Conservation (phyloP, 2,888 invertebrate species). For the Acrocera orbiculus region DNA sequence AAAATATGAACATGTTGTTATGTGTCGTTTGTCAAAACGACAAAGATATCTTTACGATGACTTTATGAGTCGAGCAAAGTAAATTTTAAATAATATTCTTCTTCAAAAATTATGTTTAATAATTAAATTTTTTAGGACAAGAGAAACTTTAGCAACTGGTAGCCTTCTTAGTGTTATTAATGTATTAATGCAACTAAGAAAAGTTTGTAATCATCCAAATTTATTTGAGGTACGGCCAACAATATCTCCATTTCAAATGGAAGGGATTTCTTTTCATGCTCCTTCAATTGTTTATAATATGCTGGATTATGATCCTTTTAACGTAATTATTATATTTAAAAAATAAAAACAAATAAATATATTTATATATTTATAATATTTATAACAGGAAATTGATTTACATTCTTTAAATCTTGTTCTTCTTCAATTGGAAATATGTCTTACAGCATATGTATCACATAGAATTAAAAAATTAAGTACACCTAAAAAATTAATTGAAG, state of each 20-base stretch:
- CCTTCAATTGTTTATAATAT: conserved; percentile 55
- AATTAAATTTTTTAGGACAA: conserved; percentile 47
- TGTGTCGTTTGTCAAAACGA: conserved; percentile 86
- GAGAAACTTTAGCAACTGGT: conserved; percentile 80
- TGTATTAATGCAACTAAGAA: conserved; percentile 90
- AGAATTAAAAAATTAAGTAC: conserved; percentile 59
- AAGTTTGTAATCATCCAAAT: conserved; percentile 97
- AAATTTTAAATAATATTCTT: conserved; percentile 26
- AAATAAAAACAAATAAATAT: background rate
- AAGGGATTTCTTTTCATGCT: conserved; percentile 49
- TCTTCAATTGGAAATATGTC: conserved; percentile 45
- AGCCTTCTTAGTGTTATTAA: conserved; percentile 91
- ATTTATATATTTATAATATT: conserved; percentile 10
- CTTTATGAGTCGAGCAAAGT: conserved; percentile 94
- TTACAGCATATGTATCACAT: conserved; percentile 72
- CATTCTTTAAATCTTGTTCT: conserved; percentile 44
- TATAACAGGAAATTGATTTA: conserved; percentile 42
- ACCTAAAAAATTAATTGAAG: conserved; percentile 49
- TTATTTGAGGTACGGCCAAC: conserved; percentile 94
- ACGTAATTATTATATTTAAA: conserved; percentile 33
- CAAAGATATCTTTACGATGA: conserved; percentile 97
- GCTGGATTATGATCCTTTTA: conserved; percentile 54
- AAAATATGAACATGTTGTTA: conserved; percentile 88
- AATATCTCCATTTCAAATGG: conserved; percentile 81
- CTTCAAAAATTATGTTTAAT: background rate